These are phyloP conservation scores for Stomatorhinus walkeri DNA, from an alignment of 2,797 vertebrate species.

Conservation along the genomic window DNA sequence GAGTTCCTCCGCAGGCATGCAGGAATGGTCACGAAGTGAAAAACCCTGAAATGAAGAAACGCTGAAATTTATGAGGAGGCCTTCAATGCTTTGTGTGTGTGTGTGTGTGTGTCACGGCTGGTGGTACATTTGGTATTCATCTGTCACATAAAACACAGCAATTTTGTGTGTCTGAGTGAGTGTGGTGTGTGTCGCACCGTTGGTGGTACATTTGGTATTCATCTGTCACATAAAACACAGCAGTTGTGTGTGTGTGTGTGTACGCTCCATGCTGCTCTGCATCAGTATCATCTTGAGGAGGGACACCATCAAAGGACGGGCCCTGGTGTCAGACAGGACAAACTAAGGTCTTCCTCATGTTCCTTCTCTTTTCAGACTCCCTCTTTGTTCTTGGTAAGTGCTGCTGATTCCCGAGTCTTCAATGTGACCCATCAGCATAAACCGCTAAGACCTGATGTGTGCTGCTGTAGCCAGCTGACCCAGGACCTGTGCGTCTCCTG, in stretches of 20 bases:
- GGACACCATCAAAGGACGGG: constrained; percentile 9
- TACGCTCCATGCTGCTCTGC: constrained; percentile 9
- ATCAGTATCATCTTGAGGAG: background rate
- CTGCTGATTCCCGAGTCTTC: background rate
- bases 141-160: constrained; percentile 3
- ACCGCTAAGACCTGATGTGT: background rate
- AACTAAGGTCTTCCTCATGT: constrained; percentile 8
- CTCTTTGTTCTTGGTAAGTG: constrained; percentile 17
- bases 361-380: background rate
- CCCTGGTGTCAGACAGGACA: constrained; percentile 7
- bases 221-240: constrained; percentile 5
- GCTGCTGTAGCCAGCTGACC: background rate
- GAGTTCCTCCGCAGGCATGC: constrained; percentile 46
- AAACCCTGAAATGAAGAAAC: constrained; percentile 62
- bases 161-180: background rate
- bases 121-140: constrained; percentile 16
- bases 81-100: constrained; percentile 26
- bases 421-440: background rate
- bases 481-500: background rate
- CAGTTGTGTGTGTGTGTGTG: background rate
- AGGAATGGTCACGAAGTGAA: constrained; percentile 55
- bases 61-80: constrained; percentile 57
- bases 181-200: constrained; percentile 15
- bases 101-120: constrained; percentile 21
- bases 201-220: constrained; percentile 19